These are phyloP conservation scores for Asteroscopus sphinx DNA, from an alignment of 2,888 invertebrate species.

Conservation along the genomic window DNA sequence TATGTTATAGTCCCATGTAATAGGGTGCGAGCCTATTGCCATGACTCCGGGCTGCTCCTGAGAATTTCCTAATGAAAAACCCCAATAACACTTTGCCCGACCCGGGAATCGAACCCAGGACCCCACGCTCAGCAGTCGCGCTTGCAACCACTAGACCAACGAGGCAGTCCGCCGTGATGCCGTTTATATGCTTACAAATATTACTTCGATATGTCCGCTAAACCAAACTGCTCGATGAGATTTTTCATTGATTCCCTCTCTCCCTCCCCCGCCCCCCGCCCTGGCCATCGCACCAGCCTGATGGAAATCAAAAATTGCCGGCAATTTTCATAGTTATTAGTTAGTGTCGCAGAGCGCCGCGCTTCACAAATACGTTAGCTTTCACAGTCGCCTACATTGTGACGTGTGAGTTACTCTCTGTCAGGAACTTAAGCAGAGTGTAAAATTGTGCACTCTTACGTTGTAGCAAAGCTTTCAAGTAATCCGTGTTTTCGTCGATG, in stretches of 20 bases:
- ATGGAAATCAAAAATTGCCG: slow-evolving; percentile 38
- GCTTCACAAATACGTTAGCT: background rate
- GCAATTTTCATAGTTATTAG: slow-evolving; percentile 45
- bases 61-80: too few relatives aligned
- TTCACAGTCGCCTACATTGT: background rate
- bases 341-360: slow-evolving; percentile 1
- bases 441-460: background rate
- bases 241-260: background rate
- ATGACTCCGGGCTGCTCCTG: too few relatives aligned
- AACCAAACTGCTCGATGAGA: slow-evolving; percentile 1
- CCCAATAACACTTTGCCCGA: too few relatives aligned
- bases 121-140: too few relatives aligned
- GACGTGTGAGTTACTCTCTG: background rate
- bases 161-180: too few relatives aligned
- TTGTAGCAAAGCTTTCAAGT: background rate
- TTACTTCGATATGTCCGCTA: background rate
- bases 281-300: background rate
- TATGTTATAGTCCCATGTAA: too few relatives aligned
- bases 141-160: too few relatives aligned
- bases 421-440: background rate
- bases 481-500: slow-evolving; percentile 2
- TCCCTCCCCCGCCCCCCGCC: background rate
- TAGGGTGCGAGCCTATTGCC: too few relatives aligned
- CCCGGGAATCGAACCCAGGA: too few relatives aligned
- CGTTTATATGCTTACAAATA: too few relatives aligned